phyloP scores from a whole-genome alignment of 2,797 vertebrate genomes.

The Micromesistius poutassou region DNA sequence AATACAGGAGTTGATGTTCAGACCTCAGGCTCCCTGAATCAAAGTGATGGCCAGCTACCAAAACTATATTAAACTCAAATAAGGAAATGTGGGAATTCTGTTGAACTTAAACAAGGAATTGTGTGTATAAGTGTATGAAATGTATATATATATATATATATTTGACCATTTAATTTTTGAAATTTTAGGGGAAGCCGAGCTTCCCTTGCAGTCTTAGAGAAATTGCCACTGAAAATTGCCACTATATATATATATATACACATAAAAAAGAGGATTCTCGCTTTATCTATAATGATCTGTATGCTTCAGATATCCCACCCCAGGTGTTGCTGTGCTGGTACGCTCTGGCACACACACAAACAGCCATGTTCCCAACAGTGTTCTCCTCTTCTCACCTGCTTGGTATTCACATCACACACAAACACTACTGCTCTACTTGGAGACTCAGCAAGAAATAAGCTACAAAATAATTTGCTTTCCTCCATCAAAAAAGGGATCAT shows the following conservation, averaged over 20 bases:
- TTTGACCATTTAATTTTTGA: too few relatives aligned
- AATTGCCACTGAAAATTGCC: too few relatives aligned
- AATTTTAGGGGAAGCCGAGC: too few relatives aligned
- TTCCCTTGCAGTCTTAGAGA: too few relatives aligned
- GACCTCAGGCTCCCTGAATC: too few relatives aligned
- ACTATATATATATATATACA: not conserved
- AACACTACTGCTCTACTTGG: conserved; percentile 16
- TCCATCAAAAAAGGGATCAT: conserved; percentile 36
- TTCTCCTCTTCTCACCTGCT: conserved; percentile 40
- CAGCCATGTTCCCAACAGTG: conserved; percentile 13
- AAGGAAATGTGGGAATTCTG: too few relatives aligned
- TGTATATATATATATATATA: too few relatives aligned
- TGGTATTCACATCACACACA: conserved; percentile 57
- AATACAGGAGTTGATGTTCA: too few relatives aligned
- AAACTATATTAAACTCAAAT: too few relatives aligned
- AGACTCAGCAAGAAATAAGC: conserved; percentile 51
- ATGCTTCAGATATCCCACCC: conserved; percentile 40
- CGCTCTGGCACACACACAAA: not conserved
- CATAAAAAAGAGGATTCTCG: conserved; percentile 30
- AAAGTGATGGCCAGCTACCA: too few relatives aligned
- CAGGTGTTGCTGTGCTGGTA: conserved; percentile 24
- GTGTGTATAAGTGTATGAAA: too few relatives aligned
- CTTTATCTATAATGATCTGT: conserved; percentile 46
- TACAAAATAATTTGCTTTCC: conserved; percentile 24
- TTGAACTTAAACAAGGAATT: too few relatives aligned